Conservation (phyloP, 2,888 invertebrate genomes). For the Ophonus ardosiacus region DNA sequence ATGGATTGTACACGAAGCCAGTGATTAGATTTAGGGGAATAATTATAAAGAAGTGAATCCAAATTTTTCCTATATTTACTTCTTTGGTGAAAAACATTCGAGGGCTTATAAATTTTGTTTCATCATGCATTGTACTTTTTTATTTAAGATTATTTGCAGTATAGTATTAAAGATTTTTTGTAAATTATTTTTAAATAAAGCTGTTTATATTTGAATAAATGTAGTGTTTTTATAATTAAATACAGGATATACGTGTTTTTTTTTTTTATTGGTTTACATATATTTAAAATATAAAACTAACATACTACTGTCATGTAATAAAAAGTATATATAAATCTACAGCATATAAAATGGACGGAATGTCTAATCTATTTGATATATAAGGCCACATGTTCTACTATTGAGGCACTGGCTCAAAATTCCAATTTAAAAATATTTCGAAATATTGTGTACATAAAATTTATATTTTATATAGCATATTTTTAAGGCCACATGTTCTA, state of each 20-base stretch:
- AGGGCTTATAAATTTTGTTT: conserved; percentile 61
- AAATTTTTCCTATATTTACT: conserved; percentile 42
- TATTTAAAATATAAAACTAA: neutral
- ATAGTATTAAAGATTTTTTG: conserved; percentile 64
- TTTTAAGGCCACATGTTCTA: too few species aligned
- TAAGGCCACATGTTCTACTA: too few species aligned
- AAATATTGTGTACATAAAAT: conserved; percentile 5
- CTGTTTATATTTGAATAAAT: conserved; percentile 64
- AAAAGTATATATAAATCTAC: conserved; percentile 9
- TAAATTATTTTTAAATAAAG: conserved; percentile 64
- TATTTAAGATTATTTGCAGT: conserved; percentile 60
- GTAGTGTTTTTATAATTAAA: neutral
- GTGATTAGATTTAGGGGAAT: conserved; percentile 60
- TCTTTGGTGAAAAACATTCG: conserved; percentile 50
- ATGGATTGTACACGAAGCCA: conserved; percentile 50
- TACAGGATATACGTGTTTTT: neutral
- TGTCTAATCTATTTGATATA: neutral
- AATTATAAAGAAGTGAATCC: conserved; percentile 54
- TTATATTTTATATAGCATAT: conserved; percentile 2
- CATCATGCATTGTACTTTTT: conserved; percentile 63
- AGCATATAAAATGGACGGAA: conserved; percentile 48
- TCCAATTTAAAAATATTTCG: neutral
- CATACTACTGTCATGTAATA: conserved; percentile 2
- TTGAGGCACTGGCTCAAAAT: too few species aligned
- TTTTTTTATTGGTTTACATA: neutral